Percentiles rank a stretch among this genome's conserved stretches.
Evolutionary conservation across 2,888 invertebrate species (phyloP).

Genomic region (Cheilosia impressa): DNA sequence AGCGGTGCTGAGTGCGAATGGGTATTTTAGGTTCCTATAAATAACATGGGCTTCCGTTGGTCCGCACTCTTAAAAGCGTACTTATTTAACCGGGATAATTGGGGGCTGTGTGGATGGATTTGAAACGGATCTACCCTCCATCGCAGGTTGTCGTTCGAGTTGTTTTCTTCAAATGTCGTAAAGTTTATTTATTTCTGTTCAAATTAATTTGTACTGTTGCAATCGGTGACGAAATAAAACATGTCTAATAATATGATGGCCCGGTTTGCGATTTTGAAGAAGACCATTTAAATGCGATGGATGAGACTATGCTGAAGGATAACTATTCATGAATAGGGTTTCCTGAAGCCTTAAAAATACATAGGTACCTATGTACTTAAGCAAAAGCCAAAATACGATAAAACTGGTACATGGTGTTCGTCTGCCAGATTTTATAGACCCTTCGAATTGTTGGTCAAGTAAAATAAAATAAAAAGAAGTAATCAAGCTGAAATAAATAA

Average conservation of each 20-base stretch:
- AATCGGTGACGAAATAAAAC: conserved; percentile 23
- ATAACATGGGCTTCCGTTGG: conserved; percentile 65
- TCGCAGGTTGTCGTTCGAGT: conserved; percentile 33
- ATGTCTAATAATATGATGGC: conserved; percentile 29
- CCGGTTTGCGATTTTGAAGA: too few relatives aligned
- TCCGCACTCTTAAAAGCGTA: conserved; percentile 53
- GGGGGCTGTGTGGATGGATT: conserved; percentile 41
- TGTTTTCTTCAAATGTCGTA: conserved; percentile 46
- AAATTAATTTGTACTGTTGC: conserved; percentile 51
- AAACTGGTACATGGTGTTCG: too few relatives aligned
- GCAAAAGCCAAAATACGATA: too few relatives aligned
- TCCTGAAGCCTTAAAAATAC: too few relatives aligned
- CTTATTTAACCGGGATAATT: conserved; percentile 56
- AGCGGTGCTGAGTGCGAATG: conserved; percentile 55
- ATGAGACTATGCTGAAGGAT: too few relatives aligned
- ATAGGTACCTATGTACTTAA: too few relatives aligned
- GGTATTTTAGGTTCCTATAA: conserved; percentile 65
- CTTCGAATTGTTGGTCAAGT: too few relatives aligned
- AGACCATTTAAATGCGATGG: too few relatives aligned
- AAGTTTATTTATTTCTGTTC: conserved; percentile 58
- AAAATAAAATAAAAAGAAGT: too few relatives aligned
- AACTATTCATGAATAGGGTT: too few relatives aligned
- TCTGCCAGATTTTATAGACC: too few relatives aligned
- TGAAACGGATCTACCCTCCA: conserved; percentile 26
- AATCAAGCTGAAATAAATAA: too few relatives aligned